Evolutionary conservation across 2,797 vertebrate genomes (phyloP), one percentile per base, ranked within the genome.

Genomic region (Crenuchus spilurus): DNA sequence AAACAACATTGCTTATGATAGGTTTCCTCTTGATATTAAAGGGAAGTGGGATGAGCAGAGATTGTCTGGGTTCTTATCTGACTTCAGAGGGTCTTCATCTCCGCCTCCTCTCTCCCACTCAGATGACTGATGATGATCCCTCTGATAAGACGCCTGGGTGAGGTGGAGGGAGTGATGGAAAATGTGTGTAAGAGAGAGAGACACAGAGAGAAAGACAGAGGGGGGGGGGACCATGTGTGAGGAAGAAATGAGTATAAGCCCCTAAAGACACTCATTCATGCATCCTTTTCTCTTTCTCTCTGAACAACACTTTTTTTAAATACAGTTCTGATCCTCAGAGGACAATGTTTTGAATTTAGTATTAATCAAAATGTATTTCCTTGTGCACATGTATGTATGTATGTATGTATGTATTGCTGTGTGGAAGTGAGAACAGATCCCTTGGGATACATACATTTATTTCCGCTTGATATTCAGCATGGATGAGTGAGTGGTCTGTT

Each of bases 61-160:
- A 86, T 86, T 82, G 80, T 85, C 80, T 83, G 81, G 73, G 52
- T 73, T 87, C 79, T 88, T 87, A 89, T 90, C 87, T 85, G 75
- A 86, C 84, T 86, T 86, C 81, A 86, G 75, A 86, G 44, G 52
- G 72, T 67, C 77, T 80, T 75, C 72, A 44, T 66, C 28, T 65
- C 44, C 22, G 13, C 64, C 54, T 74, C 72, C 37, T 39, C 31
- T 74, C 62, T 57, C 51, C 51, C 30, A 63, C 39, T 41, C 35
- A 63, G 41, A 68, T 63, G 58, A 63, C 37, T 70, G 55, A 66
- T 33, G 41, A 70, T 61, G 64, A 73, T 54, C 41, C 70, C 39
- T 64, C 49, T 49, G 52, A 66, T 74, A 74, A 67, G 16, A 60
- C 6, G 28, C 35, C 22, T 41, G 11, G 49, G 65, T 26, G 64